Base-by-base conservation (phyloP, 1,140 invertebrate species). In the Theocolax elegans region DNA sequence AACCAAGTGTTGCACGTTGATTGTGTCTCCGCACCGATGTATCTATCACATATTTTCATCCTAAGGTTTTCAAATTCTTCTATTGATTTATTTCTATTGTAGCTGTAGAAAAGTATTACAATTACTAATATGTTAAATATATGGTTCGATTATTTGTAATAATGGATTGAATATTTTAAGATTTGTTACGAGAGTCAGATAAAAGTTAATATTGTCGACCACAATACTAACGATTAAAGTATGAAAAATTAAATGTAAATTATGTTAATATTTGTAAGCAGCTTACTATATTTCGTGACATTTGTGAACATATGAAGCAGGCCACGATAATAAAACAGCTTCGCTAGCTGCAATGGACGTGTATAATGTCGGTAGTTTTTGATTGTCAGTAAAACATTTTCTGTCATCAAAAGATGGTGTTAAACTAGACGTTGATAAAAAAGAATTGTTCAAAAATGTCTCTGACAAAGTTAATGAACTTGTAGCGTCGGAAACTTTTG, bases 261-360 rank as follows among this genome's bases (percentile, higher is more conserved):
- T n/a, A n/a, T n/a, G n/a, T n/a, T n/a, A n/a, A n/a, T n/a, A n/a
- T n/a, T n/a, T n/a, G n/a, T n/a, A n/a, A n/a, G n/a, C n/a, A n/a
- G 89, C 90, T 90, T 80, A 92, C 90, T 91, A 88, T 66, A 92
- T 87, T 79, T 90, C 91, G 84, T 90, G 87, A 79, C 85, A 86
- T 79, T 88, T 89, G 58, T 88, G 88, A 71, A 86, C 81, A 46
- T 88, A 81, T 25, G 88, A 80, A 40, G 88, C 79, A 3, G 89
- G 87, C 87, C 89, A 91, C 12, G 75, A 17, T 31, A 88, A 78
- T 38, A 67, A 66, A 13, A 72, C 80, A 48, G 72, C 81, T 19
- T 84, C 83, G 3, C 81, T 65, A 17, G 85, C 80, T 15, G 72
- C 74, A 21, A 75, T 48, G 3, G 81, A 79, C 2, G 64, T 70